phyloP scores from a whole-genome alignment of 2,888 invertebrate genomes.

The Tenthredo amoena region DNA sequence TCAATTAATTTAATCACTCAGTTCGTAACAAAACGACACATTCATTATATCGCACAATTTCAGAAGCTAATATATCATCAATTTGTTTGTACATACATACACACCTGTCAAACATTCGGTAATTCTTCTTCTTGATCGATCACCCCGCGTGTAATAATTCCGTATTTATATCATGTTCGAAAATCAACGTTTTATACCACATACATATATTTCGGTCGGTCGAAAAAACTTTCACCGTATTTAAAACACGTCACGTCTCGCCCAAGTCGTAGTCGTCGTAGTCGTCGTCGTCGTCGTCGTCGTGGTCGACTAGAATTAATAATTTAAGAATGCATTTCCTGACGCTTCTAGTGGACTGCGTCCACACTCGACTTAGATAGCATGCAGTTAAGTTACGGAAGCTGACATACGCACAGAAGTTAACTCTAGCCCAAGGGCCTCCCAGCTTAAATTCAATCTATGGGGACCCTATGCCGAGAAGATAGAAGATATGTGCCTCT shows the following conservation, averaged over 20 bases:
- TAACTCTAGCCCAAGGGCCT: neutral
- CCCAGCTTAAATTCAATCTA: conserved; percentile 31
- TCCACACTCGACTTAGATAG: neutral
- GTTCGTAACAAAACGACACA: neutral
- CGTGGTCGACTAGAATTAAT: conserved; percentile 28
- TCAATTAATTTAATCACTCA: too few species aligned
- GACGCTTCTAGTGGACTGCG: conserved; percentile 36
- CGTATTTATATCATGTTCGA: neutral
- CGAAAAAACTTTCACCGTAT: conserved; percentile 24
- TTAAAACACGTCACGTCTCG: neutral
- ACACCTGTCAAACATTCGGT: neutral
- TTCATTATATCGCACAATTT: too few species aligned
- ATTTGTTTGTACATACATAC: neutral
- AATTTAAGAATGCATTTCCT: conserved; percentile 52
- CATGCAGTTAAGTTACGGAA: neutral
- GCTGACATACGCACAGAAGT: neutral
- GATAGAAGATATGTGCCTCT: neutral
- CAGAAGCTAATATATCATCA: neutral
- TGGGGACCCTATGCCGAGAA: neutral
- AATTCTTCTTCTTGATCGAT: neutral
- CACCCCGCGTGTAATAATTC: neutral
- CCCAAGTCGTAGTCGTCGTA: neutral
- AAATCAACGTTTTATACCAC: neutral
- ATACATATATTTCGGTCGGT: neutral
- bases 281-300: neutral